Evolutionary conservation across 2,797 vertebrate species (phyloP), one percentile per base, ranked within the genome.

Genomic region (Carapus acus): DNA sequence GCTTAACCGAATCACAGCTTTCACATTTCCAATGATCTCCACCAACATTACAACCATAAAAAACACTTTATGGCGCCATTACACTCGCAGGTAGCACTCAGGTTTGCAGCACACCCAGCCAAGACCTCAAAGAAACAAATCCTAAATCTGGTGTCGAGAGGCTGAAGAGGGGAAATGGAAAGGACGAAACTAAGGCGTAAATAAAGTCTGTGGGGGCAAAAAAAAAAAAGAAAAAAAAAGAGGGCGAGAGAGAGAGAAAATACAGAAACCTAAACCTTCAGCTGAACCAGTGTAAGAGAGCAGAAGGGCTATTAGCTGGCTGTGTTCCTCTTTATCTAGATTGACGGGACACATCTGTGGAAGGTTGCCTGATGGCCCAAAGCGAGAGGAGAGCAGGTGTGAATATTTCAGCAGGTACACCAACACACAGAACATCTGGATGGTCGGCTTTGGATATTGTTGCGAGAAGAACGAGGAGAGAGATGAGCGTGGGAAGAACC

Each of bases 281-380:
- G 70, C 60, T 50, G 60, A 39, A 37, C 29, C 41, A 44, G 42
- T 29, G 7, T 54, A 55, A 22, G 22, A 19, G 47, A 56, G 50
- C 62, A 58, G 69, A 43, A 39, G 43, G 49, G 24, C 77, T 75
- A 84, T 85, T 84, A 81, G 70, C 62, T 75, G 68, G 66, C 69
- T 74, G 27, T 83, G 83, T 85, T 81, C 56, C 54, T 64, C 76
- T 85, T 86, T 77, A 85, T 84, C 63, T 50, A 61, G 80, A 84
- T 59, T 84, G 85, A 87, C 82, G 84, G 78, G 78, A 55, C 78
- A 81, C 84, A 84, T 87, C 83, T 86, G 80, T 74, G 59, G 69
- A 78, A 59, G 65, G 75, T n/a, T 67, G 68, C 74, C 54, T 44
- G 33, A 56, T 63, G 65, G 59, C 76, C 74, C 62, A 8, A 21